Percentiles rank a stretch among this genome's conserved stretches.
phyloP scores from a whole-genome alignment of 1,140 invertebrate genomes.

The Trachymyrmex septentrionalis region DNA sequence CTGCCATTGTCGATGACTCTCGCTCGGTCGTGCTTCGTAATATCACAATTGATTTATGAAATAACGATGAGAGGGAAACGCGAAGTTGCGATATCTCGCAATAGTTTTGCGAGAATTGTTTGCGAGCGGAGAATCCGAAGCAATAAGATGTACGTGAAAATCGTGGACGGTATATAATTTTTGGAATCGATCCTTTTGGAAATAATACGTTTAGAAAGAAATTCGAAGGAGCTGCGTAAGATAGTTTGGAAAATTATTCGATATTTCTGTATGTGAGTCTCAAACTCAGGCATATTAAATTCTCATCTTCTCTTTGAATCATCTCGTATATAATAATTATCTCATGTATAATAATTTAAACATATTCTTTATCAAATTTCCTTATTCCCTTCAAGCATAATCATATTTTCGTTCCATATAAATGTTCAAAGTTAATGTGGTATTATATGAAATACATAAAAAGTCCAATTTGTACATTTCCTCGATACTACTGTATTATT shows the following conservation, averaged over 20 bases:
- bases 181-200: background rate
- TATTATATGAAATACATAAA: background rate
- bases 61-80: background rate
- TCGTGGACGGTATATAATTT: background rate
- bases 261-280: background rate
- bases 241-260: background rate
- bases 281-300: background rate
- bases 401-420: background rate
- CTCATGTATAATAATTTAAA: background rate
- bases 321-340: background rate
- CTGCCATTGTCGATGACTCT: background rate
- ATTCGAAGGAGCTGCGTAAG: background rate
- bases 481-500: background rate
- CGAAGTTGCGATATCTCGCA: background rate
- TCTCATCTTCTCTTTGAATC: background rate
- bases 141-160: background rate
- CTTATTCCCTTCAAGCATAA: background rate
- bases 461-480: background rate
- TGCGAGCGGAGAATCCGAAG: background rate
- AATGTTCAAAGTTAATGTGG: background rate
- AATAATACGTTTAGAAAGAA: background rate
- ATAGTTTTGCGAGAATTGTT: no score
- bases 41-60: conserved; percentile 5
- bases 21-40: conserved; percentile 5
- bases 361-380: background rate